Evolutionary conservation across 2,797 vertebrate species (phyloP).

Genomic region (Lithobates pipiens): DNA sequence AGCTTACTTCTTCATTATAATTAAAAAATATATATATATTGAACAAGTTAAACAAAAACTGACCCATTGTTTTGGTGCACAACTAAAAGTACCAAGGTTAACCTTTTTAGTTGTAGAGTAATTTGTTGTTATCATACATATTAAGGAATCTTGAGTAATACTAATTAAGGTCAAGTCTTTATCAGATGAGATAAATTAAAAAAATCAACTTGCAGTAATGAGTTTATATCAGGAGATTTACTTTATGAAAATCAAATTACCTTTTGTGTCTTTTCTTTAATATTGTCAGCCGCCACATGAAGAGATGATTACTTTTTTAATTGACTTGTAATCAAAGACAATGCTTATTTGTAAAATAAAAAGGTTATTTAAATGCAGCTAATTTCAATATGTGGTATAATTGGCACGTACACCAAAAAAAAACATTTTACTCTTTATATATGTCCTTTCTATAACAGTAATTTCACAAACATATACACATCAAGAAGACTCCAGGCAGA

Average conservation of each 20-base stretch:
- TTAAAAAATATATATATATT: no score
- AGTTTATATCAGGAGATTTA: conserved; percentile 36
- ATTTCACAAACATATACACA: no score
- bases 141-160: neutral
- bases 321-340: conserved; percentile 23
- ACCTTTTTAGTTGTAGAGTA: neutral
- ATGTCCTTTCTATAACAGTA: no score
- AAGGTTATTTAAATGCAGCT: neutral
- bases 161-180: conserved; percentile 39
- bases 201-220: conserved; percentile 26
- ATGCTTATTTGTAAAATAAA: conserved; percentile 1
- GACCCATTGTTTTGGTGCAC: no score
- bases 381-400: neutral
- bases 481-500: no score
- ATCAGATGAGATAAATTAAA: conserved; percentile 29
- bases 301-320: conserved; percentile 12
- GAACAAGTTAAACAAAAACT: no score
- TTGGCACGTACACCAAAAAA: neutral
- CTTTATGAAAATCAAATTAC: conserved; percentile 36
- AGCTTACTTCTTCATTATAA: no score
- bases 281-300: neutral
- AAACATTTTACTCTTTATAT: no score
- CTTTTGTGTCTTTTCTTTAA: neutral
- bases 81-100: no score
- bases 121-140: conserved; percentile 3